Conservation (phyloP, 2,113 vertebrate genomes). For the Lagopus muta region DNA sequence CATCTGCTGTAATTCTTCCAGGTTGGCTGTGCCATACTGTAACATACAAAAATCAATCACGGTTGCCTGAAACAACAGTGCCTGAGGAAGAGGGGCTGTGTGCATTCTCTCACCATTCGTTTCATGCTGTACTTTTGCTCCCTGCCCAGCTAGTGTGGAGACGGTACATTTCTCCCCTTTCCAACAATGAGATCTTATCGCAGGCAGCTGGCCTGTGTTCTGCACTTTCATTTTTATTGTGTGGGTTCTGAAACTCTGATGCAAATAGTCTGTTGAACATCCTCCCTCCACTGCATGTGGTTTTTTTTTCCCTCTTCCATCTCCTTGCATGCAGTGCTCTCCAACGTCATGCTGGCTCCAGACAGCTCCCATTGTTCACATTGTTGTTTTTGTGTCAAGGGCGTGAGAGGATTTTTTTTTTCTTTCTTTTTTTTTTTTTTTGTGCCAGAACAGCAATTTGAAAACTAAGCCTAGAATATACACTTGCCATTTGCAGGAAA, state of each 20-base stretch:
- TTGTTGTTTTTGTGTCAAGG: constrained; percentile 64
- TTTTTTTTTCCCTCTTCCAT: constrained; percentile 16
- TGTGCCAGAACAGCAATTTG: constrained; percentile 8
- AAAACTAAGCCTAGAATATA: constrained; percentile 36
- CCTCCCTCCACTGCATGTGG: constrained; percentile 16
- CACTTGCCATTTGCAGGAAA: not conserved
- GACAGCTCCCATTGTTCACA: constrained; percentile 66
- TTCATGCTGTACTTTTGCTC: not conserved
- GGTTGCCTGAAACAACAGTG: not conserved
- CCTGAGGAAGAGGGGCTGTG: not conserved
- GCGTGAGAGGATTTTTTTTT: constrained; percentile 8
- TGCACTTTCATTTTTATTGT: constrained; percentile 54
- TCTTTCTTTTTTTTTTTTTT: not conserved
- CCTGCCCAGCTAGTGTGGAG: constrained; percentile 4
- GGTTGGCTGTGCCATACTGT: not conserved
- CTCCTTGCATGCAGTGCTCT: not conserved
- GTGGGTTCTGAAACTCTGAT: constrained; percentile 30
- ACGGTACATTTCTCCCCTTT: constrained; percentile 22
- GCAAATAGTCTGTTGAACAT: constrained; percentile 64
- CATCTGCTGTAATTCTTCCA: constrained; percentile 21
- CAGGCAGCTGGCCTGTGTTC: constrained; percentile 15
- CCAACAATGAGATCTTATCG: constrained; percentile 64
- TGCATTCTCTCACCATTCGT: not conserved
- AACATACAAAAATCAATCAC: constrained; percentile 40
- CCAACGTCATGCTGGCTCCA: constrained; percentile 64